Base-by-base conservation (phyloP, 53 echinoderm and acorn worm genomes). In the Echinometra lucunter region DNA sequence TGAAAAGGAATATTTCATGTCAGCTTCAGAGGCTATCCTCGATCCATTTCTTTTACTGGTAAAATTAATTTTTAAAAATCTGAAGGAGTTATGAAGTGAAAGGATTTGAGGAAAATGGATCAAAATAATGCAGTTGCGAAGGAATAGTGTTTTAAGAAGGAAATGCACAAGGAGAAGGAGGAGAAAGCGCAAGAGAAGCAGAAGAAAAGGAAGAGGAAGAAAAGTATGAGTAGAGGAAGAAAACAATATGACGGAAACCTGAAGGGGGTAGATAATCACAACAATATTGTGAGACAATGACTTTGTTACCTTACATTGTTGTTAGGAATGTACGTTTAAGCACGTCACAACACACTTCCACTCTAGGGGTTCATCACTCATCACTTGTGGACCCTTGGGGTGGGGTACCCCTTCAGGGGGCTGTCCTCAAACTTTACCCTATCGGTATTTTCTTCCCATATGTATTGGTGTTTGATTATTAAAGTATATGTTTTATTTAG, bases 261-360 rank as follows among this genome's bases (percentile, higher is more conserved):
- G 78, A 78, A 72, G 38, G 78, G 38, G 21, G 42, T 40, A 42
- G 78, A 78, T 78, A 42, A 78, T 78, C 42, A 42, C 38, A 78
- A 40, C 40, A 40, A 38, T 21, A 78, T 78, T 78, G 38, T 40
- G 38, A 78, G 38, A 78, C 78, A 38, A 78, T 40, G 38, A 8
- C 40, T 78, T 78, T 78, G 42, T 78, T 38, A 78, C 38, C 23
- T 78, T 78, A 42, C 78, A 78, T 78, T 78, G 78, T 78, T 42
- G 10, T 78, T 11, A 78, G 18, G 38, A 78, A 78, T 78, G 78
- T 78, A 42, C 78, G 38, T 40, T 72, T 19, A 78, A 78, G 38
- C 42, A 78, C 78, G 78, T 78, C 78, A 78, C 78, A 78, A 78
- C 42, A 42, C 42, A 40, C 78, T 21, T 38, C 78, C 78, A 38